Base-by-base conservation (phyloP, 2,797 vertebrate species). In the Chrysocyon brachyurus region DNA sequence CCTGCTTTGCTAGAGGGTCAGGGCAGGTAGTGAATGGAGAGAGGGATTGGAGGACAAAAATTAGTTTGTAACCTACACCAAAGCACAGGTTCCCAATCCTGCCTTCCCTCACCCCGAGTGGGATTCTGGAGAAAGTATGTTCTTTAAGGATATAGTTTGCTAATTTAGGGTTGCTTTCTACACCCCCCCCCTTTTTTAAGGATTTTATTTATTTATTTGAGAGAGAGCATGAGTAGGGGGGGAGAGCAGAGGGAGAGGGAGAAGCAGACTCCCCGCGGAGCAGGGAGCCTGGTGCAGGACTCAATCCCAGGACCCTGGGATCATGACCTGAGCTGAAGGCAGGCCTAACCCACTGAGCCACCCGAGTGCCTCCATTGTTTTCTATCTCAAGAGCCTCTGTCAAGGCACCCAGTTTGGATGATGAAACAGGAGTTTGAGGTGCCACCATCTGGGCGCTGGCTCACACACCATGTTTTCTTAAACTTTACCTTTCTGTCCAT, bases 71-170 rank as follows among this genome's bases (percentile, higher is more conserved):
- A 77, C 31, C 19, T 94, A 22, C 0, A 0, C 31, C n/a, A 87
- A 90, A 94, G 22, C 73, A 87, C 46, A 52, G 11, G 49, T 68
- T 73, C 49, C 24, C 17, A 6, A 6, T 56, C 31, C 31, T 8
- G 9, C 8, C 22, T 6, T n/a, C 46, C n/a, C 10, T 52, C 1
- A 5, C 63, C 15, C 12, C 21, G 73, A 90, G 46, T 95, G 94
- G 2, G 5, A 40, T 81, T 79, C 83, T 70, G 78, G 90, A 73
- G 57, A 88, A 79, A 84, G 59, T 22, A 4, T 75, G 28, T 61
- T 78, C n/a, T 84, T 87, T 89, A 91, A 91, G 57, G n/a, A 10
- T 91, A 78, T 94, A 77, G 31, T 84, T 94, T 86, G 73, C 75
- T 87, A 75, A 79, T 94, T 91, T 24, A 15, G 31, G 52, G 40